Evolutionary conservation across 2,888 invertebrate genomes (phyloP).

Genomic region (Drosophila ezoana): DNA sequence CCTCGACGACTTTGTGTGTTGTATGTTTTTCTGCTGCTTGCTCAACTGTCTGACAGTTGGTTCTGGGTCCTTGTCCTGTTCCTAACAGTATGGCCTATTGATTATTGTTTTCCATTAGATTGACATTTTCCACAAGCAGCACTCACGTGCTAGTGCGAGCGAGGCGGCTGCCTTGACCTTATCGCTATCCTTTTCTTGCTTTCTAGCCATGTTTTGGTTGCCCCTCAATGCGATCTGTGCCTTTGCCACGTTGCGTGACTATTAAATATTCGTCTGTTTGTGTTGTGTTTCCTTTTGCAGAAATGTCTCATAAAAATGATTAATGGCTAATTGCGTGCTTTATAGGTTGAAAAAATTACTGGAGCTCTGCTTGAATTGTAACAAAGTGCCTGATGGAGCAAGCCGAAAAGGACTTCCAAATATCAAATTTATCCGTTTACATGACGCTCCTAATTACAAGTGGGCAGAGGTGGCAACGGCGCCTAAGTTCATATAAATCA

Average conservation of each 20-base stretch:
- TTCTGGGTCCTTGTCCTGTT: background rate
- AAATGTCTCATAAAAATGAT: constrained; percentile 82
- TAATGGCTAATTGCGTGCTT: constrained; percentile 69
- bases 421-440: background rate
- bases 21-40: constrained; percentile 1
- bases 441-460: no score
- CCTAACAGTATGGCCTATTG: constrained; percentile 45
- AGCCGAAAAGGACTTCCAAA: background rate
- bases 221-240: constrained; percentile 49
- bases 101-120: constrained; percentile 57
- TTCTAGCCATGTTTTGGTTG: constrained; percentile 8
- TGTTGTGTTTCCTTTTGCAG: constrained; percentile 44
- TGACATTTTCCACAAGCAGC: constrained; percentile 27
- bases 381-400: no score
- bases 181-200: constrained; percentile 52
- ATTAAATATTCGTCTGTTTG: constrained; percentile 64
- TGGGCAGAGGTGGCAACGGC: no score
- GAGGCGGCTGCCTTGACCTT: constrained; percentile 44
- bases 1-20: constrained; percentile 16
- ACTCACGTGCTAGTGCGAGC: constrained; percentile 7
- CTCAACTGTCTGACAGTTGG: constrained; percentile 16
- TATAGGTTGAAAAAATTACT: constrained; percentile 10
- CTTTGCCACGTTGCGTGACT: constrained; percentile 72
- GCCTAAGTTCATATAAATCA: no score
- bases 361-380: constrained; percentile 15